Percentiles rank a stretch among this genome's conserved stretches.
Evolutionary conservation across 2,797 vertebrate genomes (phyloP).

Genomic region (Prionace glauca): DNA sequence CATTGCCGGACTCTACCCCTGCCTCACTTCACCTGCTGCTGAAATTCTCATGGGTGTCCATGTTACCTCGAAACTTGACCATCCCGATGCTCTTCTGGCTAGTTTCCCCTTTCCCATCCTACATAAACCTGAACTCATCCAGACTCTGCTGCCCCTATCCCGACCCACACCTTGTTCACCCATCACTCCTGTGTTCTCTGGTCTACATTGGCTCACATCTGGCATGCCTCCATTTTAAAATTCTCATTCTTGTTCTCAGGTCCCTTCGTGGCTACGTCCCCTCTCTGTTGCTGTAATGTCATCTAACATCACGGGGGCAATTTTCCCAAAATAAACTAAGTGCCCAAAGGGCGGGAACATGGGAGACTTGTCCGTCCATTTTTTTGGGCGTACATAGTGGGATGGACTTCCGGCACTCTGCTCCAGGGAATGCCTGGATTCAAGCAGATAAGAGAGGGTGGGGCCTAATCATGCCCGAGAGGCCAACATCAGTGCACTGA

Average conservation of each 20-base stretch:
- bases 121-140: background rate
- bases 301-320: background rate
- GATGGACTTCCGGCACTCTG: too few species aligned
- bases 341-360: too few species aligned
- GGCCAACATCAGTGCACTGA: too few species aligned
- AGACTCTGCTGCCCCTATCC: background rate
- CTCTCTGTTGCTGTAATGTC: background rate
- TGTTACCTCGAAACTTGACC: background rate
- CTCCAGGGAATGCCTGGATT: too few species aligned
- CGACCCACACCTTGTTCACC: background rate
- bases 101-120: background rate
- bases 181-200: background rate
- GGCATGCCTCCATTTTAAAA: background rate
- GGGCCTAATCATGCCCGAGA: too few species aligned
- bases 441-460: too few species aligned
- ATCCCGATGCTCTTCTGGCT: background rate
- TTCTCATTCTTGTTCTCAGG: background rate
- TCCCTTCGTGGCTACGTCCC: background rate
- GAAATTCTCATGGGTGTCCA: background rate
- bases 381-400: too few species aligned
- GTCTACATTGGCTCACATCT: background rate
- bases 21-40: background rate
- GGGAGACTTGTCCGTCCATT: too few species aligned
- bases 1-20: background rate
- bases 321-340: too few species aligned